These are phyloP conservation scores for Clarias macrocephalus DNA, from an alignment of 2,113 vertebrate species.

Conservation along the genomic window DNA sequence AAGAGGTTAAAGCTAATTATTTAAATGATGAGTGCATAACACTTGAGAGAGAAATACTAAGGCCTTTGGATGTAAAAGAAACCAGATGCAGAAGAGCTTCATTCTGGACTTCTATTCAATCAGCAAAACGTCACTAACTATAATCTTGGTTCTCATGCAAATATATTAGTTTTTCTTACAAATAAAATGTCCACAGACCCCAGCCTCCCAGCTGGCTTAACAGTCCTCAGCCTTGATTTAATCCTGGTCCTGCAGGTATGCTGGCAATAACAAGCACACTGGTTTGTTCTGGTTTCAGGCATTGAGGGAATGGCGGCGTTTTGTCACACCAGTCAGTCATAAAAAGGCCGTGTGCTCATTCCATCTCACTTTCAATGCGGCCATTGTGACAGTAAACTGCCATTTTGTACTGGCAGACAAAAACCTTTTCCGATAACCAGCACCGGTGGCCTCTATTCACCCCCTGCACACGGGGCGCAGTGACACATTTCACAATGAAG, in stretches of 20 bases:
- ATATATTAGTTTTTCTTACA: background rate
- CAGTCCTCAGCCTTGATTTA: background rate
- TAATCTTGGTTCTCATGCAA: background rate
- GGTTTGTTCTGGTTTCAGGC: conserved; percentile 1
- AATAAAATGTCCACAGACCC: no score
- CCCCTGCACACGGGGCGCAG: conserved; percentile 53
- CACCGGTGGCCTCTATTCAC: conserved; percentile 57
- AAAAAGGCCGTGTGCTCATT: conserved; percentile 14
- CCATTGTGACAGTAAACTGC: conserved; percentile 55
- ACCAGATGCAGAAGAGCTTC: background rate
- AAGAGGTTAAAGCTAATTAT: background rate
- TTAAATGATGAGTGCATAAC: background rate
- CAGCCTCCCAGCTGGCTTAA: background rate
- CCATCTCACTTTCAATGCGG: conserved; percentile 48
- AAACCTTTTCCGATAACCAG: conserved; percentile 48
- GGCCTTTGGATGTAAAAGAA: background rate
- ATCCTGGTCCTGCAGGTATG: background rate
- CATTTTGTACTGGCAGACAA: conserved; percentile 64
- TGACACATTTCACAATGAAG: conserved; percentile 62
- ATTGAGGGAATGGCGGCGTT: background rate
- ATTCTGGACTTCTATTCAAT: background rate
- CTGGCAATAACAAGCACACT: background rate
- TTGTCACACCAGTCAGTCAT: background rate
- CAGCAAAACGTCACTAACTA: background rate
- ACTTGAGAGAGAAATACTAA: background rate